phyloP scores from a whole-genome alignment of 2,113 vertebrate genomes.

The Stegostoma tigrinum region DNA sequence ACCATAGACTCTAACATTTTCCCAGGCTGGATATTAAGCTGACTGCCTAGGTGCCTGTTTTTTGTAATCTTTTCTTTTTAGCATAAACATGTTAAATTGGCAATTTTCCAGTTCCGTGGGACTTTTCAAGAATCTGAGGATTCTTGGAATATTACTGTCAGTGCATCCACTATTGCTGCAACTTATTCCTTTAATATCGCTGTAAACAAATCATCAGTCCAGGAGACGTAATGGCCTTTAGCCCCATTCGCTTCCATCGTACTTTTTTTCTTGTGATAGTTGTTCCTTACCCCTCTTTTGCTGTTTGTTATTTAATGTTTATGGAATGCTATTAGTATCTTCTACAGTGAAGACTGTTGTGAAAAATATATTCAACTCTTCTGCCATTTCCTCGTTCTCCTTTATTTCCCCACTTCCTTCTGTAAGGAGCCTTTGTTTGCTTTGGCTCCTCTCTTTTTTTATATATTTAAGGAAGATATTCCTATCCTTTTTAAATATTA shows the following conservation, averaged over 20 bases:
- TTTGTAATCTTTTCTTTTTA: background rate
- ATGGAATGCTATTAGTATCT: too few species aligned
- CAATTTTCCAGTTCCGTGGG: background rate
- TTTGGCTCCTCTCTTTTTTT: background rate
- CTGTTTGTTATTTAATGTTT: background rate
- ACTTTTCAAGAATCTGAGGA: background rate
- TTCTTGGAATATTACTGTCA: background rate
- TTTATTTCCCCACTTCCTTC: background rate
- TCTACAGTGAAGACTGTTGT: background rate
- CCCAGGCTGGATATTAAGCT: background rate
- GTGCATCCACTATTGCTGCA: background rate
- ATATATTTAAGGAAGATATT: background rate
- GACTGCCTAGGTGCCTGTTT: background rate
- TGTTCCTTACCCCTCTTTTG: background rate
- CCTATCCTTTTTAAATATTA: background rate
- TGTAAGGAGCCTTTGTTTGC: background rate
- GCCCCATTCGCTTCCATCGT: background rate
- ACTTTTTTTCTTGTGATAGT: background rate
- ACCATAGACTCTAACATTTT: background rate
- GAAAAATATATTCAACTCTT: background rate
- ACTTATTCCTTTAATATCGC: background rate
- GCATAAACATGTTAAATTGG: background rate
- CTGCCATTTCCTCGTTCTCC: background rate
- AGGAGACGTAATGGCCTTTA: background rate
- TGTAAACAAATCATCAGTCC: background rate